Percentiles rank a stretch among this genome's conserved stretches.
Evolutionary conservation across 53 echinoderm and acorn worm genomes (phyloP).

Genomic region (Actinopyga echinites): DNA sequence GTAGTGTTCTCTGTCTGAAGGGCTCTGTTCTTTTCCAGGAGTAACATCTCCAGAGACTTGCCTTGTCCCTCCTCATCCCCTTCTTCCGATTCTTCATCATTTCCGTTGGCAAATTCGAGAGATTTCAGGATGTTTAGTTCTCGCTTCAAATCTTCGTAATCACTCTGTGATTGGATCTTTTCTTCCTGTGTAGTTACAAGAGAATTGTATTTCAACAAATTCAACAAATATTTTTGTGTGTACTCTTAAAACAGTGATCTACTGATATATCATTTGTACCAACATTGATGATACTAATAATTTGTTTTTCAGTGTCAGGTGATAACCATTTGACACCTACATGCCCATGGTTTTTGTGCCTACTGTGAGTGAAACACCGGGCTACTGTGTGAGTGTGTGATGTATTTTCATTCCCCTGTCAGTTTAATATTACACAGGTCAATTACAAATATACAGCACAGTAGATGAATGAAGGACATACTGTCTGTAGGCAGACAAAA

Average conservation of each 20-base stretch:
- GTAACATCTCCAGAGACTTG: slow-evolving; percentile 93
- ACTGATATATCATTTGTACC: not conserved
- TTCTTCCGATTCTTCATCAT: slow-evolving; percentile 51
- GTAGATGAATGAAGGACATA: no score
- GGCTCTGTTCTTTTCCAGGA: slow-evolving; percentile 92
- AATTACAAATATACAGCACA: no score
- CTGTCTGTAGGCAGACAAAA: no score
- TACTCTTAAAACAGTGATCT: not conserved
- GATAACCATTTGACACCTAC: no score
- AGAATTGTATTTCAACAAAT: not conserved
- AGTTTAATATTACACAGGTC: no score
- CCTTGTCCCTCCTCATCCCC: slow-evolving; percentile 40
- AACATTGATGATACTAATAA: no score
- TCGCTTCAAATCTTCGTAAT: slow-evolving; percentile 93
- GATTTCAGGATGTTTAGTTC: slow-evolving; percentile 90
- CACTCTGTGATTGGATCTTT: slow-evolving; percentile 71
- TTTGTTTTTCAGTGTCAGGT: no score
- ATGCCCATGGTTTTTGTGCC: no score
- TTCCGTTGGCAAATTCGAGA: slow-evolving; percentile 78
- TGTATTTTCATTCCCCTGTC: no score
- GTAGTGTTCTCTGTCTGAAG: slow-evolving; percentile 95
- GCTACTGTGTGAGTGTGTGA: no score
- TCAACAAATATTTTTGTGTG: not conserved
- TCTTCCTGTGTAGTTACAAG: slow-evolving; percentile 71
- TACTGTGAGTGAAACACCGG: no score